Evolutionary conservation across 1,140 invertebrate species (phyloP), one percentile per base, ranked within the genome.

Genomic region (Aphelinus atriplicis): DNA sequence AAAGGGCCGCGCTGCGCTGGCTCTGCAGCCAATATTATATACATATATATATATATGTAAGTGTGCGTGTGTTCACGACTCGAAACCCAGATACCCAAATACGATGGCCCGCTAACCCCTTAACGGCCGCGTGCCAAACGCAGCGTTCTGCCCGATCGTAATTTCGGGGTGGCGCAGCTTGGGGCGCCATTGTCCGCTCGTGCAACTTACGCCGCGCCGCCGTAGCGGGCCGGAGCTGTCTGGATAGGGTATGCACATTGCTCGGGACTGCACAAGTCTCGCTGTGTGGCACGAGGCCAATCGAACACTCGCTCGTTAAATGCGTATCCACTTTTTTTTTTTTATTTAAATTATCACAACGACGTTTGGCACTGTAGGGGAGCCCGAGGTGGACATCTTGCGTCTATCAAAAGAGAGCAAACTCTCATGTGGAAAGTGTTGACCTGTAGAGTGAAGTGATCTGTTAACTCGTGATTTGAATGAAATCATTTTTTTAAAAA

Each of bases 71-170:
- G 7, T 26, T 26, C 26, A 26, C 42, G 68, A 67, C 60, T 46
- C 51, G 47, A 69, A 77, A 77, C 71, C 76, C 71, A 77, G 71
- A 77, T 73, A 77, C 76, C 76, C 53, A 77, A 77, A 77, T 77
- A 64, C 71, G 48, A 69, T 69, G 66, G 71, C 71, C 76, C 73
- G 51, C 74, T 75, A 77, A 77, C 76, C 76, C 76, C 76, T 73
- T 77, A 77, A 73, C 70, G 47, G 46, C 50, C 71, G 43, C 53
- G 46, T 65, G 74, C 73, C 75, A 72, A 73, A 73, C 70, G 69
- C 62, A 72, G 2, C n/a, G 26, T 26, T 26, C 26, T 26, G 26
- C 26, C 26, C 26, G 26, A 57, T 57, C 57, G 64, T 68, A 61
- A 68, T 62, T 62, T 61, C 65, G 50, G 68, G 56, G 58, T 75